These are phyloP conservation scores for Lutjanus argentimaculatus DNA, from an alignment of 2,797 vertebrate genomes.

Conservation along the genomic window DNA sequence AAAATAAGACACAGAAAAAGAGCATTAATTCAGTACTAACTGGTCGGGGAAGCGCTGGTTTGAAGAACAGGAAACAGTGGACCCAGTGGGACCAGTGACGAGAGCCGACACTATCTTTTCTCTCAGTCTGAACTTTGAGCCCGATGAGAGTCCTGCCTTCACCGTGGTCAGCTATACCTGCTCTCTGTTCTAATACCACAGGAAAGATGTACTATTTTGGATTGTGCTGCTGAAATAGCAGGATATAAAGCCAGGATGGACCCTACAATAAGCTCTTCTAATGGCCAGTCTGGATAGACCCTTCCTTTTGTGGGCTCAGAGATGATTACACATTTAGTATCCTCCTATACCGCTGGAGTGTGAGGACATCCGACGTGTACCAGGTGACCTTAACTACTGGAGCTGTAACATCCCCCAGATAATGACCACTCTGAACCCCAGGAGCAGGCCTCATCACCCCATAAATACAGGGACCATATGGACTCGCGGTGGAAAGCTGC, in stretches of 20 bases:
- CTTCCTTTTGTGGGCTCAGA: slow-evolving; percentile 70
- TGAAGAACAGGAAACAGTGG: not conserved
- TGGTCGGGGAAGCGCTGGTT: not conserved
- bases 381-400: slow-evolving; percentile 81
- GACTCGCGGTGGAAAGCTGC: slow-evolving; percentile 63
- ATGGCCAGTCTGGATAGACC: slow-evolving; percentile 68
- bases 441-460: slow-evolving; percentile 76
- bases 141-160: slow-evolving; percentile 31
- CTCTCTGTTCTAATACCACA: slow-evolving; percentile 49
- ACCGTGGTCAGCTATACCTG: slow-evolving; percentile 24
- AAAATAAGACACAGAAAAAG: not conserved
- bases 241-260: slow-evolving; percentile 67
- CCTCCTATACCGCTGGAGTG: slow-evolving; percentile 69
- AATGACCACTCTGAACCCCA: slow-evolving; percentile 83
- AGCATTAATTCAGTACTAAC: not conserved
- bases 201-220: slow-evolving; percentile 58
- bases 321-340: slow-evolving; percentile 85
- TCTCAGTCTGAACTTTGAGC: slow-evolving; percentile 36
- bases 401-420: slow-evolving; percentile 80
- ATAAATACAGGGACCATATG: slow-evolving; percentile 79
- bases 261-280: slow-evolving; percentile 73
- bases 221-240: slow-evolving; percentile 69
- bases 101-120: slow-evolving; percentile 11
- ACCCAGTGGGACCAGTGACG: not conserved
- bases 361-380: slow-evolving; percentile 69